Evolutionary conservation across 2,888 invertebrate genomes (phyloP).

Genomic region (Resseliella maxima): DNA sequence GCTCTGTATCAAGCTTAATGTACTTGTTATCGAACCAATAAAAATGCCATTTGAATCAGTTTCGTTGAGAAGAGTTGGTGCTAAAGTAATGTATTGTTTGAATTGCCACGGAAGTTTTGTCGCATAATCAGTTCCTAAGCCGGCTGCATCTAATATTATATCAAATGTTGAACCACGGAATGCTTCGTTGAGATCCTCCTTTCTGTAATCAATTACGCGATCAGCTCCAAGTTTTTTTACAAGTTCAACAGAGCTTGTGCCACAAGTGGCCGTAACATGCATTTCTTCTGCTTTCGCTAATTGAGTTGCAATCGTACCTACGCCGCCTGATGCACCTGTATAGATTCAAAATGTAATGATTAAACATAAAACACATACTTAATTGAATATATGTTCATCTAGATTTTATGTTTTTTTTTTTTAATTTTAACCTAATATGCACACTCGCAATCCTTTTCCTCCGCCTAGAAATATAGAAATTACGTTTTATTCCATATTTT

Average conservation of each 20-base stretch:
- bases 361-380: no score
- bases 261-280: slow-evolving; percentile 79
- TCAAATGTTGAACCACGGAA: slow-evolving; percentile 78
- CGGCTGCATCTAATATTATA: slow-evolving; percentile 86
- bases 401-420: no score
- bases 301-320: slow-evolving; percentile 89
- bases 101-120: slow-evolving; percentile 72
- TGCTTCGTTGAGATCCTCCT: slow-evolving; percentile 71
- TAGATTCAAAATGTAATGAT: no score
- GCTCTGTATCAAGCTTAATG: slow-evolving; percentile 69
- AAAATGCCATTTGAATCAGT: slow-evolving; percentile 79
- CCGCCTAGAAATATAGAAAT: slow-evolving; percentile 1
- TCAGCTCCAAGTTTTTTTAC: slow-evolving; percentile 78
- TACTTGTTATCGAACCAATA: slow-evolving; percentile 73
- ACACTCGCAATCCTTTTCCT: background rate
- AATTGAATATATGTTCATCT: no score
- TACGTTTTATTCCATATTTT: no score
- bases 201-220: slow-evolving; percentile 80
- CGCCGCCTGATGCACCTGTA: slow-evolving; percentile 92
- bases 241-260: slow-evolving; percentile 74
- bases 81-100: slow-evolving; percentile 81
- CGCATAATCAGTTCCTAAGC: slow-evolving; percentile 72
- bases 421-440: background rate
- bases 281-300: slow-evolving; percentile 82
- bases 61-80: slow-evolving; percentile 82